These are phyloP conservation scores for Acanthosepion lycidas DNA, from an alignment of 2,888 invertebrate species.

Conservation along the genomic window DNA sequence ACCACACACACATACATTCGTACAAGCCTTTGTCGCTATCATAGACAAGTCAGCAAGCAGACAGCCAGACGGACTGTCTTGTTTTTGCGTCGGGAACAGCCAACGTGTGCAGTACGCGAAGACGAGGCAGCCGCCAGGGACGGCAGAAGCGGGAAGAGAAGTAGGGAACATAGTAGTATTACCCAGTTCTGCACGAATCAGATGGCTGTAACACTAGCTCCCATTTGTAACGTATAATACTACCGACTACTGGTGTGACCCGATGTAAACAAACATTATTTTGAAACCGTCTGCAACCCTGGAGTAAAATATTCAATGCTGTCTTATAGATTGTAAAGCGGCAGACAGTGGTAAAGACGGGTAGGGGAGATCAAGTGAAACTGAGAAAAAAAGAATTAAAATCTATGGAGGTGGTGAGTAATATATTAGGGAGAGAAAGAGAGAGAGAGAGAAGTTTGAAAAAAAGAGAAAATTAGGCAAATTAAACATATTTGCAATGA, in stretches of 20 bases:
- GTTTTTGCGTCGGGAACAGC: neutral
- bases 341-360: neutral
- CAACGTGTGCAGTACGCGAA: constrained; percentile 4
- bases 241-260: constrained; percentile 20
- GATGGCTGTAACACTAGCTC: constrained; percentile 11
- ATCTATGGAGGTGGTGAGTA: neutral
- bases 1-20: neutral
- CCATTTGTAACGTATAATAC: constrained; percentile 33
- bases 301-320: neutral
- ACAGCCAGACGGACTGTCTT: neutral
- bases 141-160: neutral
- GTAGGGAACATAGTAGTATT: neutral
- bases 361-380: neutral
- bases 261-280: constrained; percentile 21
- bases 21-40: neutral
- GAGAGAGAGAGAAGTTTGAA: too few relatives aligned
- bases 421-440: neutral
- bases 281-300: constrained; percentile 8
- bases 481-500: neutral
- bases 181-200: constrained; percentile 33
- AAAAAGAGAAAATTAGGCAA: neutral
- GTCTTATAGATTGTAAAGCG: neutral
- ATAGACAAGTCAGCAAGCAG: neutral
- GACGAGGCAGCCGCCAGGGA: neutral
- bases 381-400: neutral